These are phyloP conservation scores for Galaxea fascicularis DNA, from an alignment of 92 coral and sea anemone genomes.

Conservation along the genomic window DNA sequence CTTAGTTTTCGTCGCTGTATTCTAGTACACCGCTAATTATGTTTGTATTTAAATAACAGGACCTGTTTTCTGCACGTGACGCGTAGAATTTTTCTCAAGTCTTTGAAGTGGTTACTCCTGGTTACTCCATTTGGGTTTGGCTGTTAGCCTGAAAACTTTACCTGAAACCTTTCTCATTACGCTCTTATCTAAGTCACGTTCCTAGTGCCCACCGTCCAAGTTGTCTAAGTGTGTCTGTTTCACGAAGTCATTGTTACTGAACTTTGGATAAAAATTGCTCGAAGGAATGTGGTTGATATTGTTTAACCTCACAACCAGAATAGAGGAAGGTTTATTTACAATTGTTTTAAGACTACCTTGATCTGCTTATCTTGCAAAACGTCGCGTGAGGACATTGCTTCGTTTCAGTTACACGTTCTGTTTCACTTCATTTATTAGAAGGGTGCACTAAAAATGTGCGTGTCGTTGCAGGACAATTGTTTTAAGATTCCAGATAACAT, in stretches of 20 bases:
- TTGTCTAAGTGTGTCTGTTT: neutral
- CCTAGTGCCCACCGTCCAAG: neutral
- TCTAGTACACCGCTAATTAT: neutral
- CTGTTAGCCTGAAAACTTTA: neutral
- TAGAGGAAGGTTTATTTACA: neutral
- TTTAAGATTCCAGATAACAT: neutral
- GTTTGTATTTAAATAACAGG: neutral
- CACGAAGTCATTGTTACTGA: neutral
- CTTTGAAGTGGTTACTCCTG: neutral
- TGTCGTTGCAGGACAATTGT: neutral
- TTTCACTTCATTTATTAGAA: neutral
- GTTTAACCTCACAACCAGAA: neutral
- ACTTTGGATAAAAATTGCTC: neutral
- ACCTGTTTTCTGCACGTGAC: constrained; percentile 13
- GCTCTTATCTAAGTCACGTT: neutral
- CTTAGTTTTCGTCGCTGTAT: constrained; percentile 7
- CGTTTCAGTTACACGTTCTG: neutral
- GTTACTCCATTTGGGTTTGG: constrained; percentile 1
- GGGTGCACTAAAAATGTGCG: neutral
- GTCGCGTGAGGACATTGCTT: neutral
- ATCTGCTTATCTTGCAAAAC: constrained; percentile 10
- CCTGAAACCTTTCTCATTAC: neutral
- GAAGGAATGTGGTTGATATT: constrained; percentile 4
- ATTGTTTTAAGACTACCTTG: neutral
- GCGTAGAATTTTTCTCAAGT: neutral